Evolutionary conservation across 2,113 vertebrate species (phyloP).

Genomic region (Alosa alosa): DNA sequence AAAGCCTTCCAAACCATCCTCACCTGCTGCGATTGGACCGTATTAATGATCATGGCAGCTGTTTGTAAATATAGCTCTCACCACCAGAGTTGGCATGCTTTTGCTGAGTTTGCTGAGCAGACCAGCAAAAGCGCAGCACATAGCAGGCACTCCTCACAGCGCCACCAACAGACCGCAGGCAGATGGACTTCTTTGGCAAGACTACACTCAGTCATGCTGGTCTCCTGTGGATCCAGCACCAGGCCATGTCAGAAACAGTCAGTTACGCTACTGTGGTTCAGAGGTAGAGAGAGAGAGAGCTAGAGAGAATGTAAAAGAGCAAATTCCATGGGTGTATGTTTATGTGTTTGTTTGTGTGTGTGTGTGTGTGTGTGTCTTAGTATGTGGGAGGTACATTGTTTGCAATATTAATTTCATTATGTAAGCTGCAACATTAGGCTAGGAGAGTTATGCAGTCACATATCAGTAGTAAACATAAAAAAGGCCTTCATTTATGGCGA

Average conservation of each 20-base stretch:
- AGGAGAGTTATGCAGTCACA: too few relatives aligned
- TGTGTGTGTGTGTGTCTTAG: not conserved
- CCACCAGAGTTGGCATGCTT: slow-evolving; percentile 64
- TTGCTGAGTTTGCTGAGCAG: slow-evolving; percentile 52
- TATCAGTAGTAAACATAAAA: not conserved
- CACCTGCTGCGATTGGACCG: not conserved
- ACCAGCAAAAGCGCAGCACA: slow-evolving; percentile 52
- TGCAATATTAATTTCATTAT: not conserved
- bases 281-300: slow-evolving; percentile 35
- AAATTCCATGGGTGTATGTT: not conserved
- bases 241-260: slow-evolving; percentile 70
- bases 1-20: slow-evolving; percentile 1
- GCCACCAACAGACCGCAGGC: slow-evolving; percentile 48
- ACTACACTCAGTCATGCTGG: slow-evolving; percentile 54
- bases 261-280: slow-evolving; percentile 61
- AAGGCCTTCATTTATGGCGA: not conserved
- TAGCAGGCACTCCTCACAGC: slow-evolving; percentile 59
- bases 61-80: slow-evolving; percentile 78
- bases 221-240: slow-evolving; percentile 63
- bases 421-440: too few relatives aligned
- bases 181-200: slow-evolving; percentile 70
- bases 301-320: not conserved
- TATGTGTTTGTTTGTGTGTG: not conserved
- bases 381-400: not conserved
- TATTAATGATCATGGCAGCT: slow-evolving; percentile 58